Evolutionary conservation across 2,888 invertebrate genomes (phyloP).

Genomic region (Brassicogethes aeneus): DNA sequence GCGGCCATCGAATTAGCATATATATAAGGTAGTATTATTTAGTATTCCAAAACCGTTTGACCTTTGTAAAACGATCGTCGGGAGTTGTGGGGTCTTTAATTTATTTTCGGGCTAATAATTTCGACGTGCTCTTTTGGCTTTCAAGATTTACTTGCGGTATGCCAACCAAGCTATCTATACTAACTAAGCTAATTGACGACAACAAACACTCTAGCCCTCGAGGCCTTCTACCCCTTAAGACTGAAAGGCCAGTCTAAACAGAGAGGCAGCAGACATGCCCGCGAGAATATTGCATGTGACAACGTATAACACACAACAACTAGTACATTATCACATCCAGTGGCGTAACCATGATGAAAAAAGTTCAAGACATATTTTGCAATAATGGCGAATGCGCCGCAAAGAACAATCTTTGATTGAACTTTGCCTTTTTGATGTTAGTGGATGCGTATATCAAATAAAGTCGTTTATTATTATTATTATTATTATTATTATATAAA

Average conservation of each 20-base stretch:
- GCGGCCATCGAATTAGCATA: neutral
- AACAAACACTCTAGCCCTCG: too few relatives aligned
- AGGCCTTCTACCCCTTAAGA: too few relatives aligned
- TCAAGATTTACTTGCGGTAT: conserved; percentile 11
- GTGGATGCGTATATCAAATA: too few relatives aligned
- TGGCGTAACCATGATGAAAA: conserved; percentile 9
- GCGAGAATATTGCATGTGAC: conserved; percentile 19
- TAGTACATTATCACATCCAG: neutral
- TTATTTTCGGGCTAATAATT: conserved; percentile 8
- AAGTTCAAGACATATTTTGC: too few relatives aligned
- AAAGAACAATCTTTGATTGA: too few relatives aligned
- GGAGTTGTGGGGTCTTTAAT: neutral
- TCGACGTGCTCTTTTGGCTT: conserved; percentile 11
- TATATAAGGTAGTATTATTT: neutral
- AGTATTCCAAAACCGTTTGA: neutral
- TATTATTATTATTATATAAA: too few relatives aligned
- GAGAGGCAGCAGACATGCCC: conserved; percentile 7
- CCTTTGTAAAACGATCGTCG: neutral
- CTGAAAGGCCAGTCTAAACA: neutral
- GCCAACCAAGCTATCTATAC: conserved; percentile 11
- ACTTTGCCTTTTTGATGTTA: too few relatives aligned
- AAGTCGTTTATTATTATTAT: too few relatives aligned
- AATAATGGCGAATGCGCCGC: too few relatives aligned
- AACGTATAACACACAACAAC: conserved; percentile 11
- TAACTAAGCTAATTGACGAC: conserved; percentile 16